Conservation (phyloP, 2,113 vertebrate genomes). For the Indicator maculatus region DNA sequence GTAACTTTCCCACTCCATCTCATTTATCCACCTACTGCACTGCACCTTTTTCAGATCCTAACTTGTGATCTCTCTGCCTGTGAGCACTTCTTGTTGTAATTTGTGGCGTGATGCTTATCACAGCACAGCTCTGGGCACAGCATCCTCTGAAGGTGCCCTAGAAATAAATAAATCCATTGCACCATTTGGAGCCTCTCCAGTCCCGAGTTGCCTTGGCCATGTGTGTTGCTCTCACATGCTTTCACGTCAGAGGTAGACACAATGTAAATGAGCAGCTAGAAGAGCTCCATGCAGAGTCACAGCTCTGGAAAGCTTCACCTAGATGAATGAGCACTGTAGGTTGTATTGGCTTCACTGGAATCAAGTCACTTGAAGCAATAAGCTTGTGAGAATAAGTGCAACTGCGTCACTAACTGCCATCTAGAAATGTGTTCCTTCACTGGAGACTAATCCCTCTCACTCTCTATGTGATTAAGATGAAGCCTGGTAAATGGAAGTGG, state of each 20-base stretch:
- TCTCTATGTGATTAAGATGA: neutral
- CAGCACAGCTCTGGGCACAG: neutral
- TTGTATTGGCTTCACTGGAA: neutral
- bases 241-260: neutral
- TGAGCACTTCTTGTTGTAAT: neutral
- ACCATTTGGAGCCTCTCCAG: neutral
- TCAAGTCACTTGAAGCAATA: neutral
- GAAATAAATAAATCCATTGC: neutral
- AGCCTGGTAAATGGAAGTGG: neutral
- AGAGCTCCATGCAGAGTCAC: neutral
- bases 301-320: neutral
- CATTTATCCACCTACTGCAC: neutral
- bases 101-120: neutral
- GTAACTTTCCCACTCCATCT: neutral
- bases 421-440: neutral
- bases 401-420: neutral
- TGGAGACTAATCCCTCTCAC: neutral
- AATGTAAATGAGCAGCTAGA: neutral
- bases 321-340: neutral
- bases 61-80: neutral
- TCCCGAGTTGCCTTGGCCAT: accelerated
- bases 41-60: neutral
- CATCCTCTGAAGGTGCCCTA: too few relatives aligned
- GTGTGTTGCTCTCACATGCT: neutral
- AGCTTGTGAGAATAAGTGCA: neutral